Evolutionary conservation across 1,140 invertebrate species (phyloP).

Genomic region (Drosophila nannoptera): DNA sequence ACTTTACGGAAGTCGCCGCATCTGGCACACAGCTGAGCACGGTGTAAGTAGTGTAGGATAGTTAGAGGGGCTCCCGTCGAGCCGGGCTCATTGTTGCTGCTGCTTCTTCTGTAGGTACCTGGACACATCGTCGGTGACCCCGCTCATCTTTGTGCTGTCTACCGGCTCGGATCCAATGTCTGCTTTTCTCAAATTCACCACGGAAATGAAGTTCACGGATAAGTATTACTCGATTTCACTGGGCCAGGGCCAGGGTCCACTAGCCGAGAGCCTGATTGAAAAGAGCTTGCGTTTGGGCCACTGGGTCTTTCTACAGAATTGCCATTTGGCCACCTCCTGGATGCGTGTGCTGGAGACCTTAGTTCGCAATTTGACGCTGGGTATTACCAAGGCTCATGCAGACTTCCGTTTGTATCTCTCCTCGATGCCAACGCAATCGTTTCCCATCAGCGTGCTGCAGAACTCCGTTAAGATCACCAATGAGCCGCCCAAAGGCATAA

Average conservation of each 20-base stretch:
- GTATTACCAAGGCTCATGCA: conserved; percentile 82
- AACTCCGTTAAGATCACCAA: conserved; percentile 96
- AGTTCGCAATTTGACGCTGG: conserved; percentile 85
- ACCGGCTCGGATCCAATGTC: conserved; percentile 94
- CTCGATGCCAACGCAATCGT: conserved; percentile 90
- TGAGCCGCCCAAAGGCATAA: conserved; percentile 93
- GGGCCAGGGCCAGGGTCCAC: conserved; percentile 92
- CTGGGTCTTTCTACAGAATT: conserved; percentile 95
- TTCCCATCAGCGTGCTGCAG: conserved; percentile 93
- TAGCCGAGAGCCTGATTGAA: conserved; percentile 90
- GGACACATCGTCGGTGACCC: conserved; percentile 86
- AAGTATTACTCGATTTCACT: conserved; percentile 91
- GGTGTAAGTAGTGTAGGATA: conserved; percentile 81
- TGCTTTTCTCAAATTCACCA: conserved; percentile 88
- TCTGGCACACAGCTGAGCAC: conserved; percentile 82
- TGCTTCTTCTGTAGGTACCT: conserved; percentile 81
- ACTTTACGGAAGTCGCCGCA: conserved; percentile 88
- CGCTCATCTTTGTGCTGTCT: conserved; percentile 93
- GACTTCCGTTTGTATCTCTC: conserved; percentile 92
- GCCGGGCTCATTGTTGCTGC: not conserved
- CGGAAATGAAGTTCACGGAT: conserved; percentile 87
- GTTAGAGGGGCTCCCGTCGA: no score
- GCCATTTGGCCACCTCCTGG: conserved; percentile 94
- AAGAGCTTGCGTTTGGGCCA: conserved; percentile 84
- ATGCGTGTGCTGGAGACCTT: conserved; percentile 88